These are phyloP conservation scores for Gymnoscopelus microlampas DNA, from an alignment of 2,797 vertebrate species.

Conservation along the genomic window DNA sequence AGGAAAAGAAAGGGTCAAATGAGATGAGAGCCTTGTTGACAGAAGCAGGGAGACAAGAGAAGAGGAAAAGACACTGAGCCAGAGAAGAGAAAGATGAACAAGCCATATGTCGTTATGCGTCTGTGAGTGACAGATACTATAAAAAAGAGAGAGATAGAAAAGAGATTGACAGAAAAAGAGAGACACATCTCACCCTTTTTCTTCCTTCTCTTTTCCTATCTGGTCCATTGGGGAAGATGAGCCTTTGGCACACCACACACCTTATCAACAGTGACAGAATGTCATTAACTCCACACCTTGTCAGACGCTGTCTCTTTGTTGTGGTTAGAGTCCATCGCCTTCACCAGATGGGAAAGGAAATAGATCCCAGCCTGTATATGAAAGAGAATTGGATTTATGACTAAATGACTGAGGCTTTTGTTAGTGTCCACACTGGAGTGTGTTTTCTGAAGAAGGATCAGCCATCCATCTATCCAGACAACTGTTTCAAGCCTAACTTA, in stretches of 20 bases:
- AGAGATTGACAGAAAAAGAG: background rate
- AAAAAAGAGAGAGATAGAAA: background rate
- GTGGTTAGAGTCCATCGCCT: constrained; percentile 39
- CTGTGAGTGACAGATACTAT: background rate
- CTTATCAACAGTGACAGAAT: constrained; percentile 60
- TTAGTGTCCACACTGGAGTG: constrained; percentile 35
- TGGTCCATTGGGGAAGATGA: constrained; percentile 24
- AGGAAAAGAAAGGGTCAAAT: background rate
- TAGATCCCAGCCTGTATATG: constrained; percentile 49
- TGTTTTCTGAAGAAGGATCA: constrained; percentile 54
- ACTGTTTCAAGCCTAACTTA: constrained; percentile 57
- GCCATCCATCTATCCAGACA: constrained; percentile 54
- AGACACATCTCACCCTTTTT: background rate
- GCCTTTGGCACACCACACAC: constrained; percentile 25
- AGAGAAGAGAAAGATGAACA: background rate
- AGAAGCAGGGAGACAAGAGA: background rate
- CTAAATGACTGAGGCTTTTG: constrained; percentile 49
- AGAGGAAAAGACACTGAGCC: background rate
- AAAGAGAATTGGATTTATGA: constrained; percentile 42
- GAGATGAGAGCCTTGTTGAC: background rate
- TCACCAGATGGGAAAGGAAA: constrained; percentile 44
- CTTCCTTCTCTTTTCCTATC: constrained; percentile 7
- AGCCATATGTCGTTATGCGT: background rate
- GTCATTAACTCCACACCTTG: constrained; percentile 59
- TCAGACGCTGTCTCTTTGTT: constrained; percentile 49